Evolutionary conservation across 2,113 vertebrate species (phyloP).

Genomic region (Arothron firmamentum): DNA sequence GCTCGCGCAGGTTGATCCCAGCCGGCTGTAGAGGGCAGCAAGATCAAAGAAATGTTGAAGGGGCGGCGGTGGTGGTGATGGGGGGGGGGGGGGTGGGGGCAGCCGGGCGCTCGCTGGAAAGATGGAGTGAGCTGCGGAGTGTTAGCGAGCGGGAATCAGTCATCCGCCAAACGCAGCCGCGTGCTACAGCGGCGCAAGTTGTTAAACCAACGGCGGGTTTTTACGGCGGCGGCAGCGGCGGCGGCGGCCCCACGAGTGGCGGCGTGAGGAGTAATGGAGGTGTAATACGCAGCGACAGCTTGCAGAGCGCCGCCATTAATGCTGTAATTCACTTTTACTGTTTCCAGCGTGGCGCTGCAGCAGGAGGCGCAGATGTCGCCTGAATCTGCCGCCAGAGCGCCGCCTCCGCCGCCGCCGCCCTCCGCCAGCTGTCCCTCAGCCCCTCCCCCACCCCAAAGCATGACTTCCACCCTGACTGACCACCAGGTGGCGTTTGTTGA

Average conservation of each 20-base stretch:
- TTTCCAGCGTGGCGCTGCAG: constrained; percentile 65
- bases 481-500: background rate
- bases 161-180: constrained; percentile 41
- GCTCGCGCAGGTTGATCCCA: constrained; percentile 55
- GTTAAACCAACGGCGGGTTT: constrained; percentile 25
- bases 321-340: constrained; percentile 74
- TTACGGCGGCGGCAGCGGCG: constrained; percentile 37
- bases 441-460: background rate
- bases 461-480: too few relatives aligned
- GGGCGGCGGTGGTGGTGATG: background rate
- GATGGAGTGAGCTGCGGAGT: constrained; percentile 39
- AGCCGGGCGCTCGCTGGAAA: constrained; percentile 38
- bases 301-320: constrained; percentile 72
- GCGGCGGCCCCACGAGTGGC: constrained; percentile 45
- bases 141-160: constrained; percentile 42
- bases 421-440: constrained; percentile 66
- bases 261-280: constrained; percentile 64
- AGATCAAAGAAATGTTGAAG: constrained; percentile 60
- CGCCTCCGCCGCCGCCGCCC: too few relatives aligned
- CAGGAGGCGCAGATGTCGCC: constrained; percentile 73
- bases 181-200: constrained; percentile 25
- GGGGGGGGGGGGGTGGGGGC: constrained; percentile 1
- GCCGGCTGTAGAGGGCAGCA: constrained; percentile 59
- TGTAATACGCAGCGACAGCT: constrained; percentile 69
- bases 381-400: constrained; percentile 70